These are phyloP conservation scores for Pseudomyrmex cubaensis DNA, from an alignment of 1,140 invertebrate genomes.

Conservation along the genomic window DNA sequence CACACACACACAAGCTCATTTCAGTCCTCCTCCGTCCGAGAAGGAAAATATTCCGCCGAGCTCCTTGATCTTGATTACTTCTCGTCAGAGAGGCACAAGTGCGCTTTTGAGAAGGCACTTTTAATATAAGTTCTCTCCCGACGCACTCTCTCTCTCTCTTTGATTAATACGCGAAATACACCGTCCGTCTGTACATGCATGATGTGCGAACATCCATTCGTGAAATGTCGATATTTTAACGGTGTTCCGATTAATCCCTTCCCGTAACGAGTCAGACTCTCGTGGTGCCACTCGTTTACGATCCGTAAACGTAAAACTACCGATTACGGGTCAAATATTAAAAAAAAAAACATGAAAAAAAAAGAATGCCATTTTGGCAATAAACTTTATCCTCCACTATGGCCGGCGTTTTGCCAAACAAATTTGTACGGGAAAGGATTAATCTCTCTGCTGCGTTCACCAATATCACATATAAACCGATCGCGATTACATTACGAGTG, in stretches of 20 bases:
- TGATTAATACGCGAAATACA: slow-evolving; percentile 20
- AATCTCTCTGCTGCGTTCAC: background rate
- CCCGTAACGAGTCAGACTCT: too few relatives aligned
- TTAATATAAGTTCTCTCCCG: slow-evolving; percentile 33
- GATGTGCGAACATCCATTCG: background rate
- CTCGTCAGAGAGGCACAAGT: slow-evolving; percentile 35
- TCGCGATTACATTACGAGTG: background rate
- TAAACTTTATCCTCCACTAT: too few relatives aligned
- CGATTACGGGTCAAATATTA: too few relatives aligned
- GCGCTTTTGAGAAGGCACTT: slow-evolving; percentile 49
- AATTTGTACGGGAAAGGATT: too few relatives aligned
- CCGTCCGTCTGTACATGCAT: background rate
- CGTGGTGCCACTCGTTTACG: too few relatives aligned
- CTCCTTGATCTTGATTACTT: slow-evolving; percentile 33
- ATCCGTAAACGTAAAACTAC: too few relatives aligned
- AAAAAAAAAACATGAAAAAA: too few relatives aligned
- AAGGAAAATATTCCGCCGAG: slow-evolving; percentile 9
- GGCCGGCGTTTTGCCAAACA: too few relatives aligned
- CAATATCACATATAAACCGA: background rate
- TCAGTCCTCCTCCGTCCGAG: background rate
- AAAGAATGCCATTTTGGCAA: too few relatives aligned
- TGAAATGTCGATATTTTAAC: slow-evolving; percentile 29
- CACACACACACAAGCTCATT: slow-evolving; percentile 6
- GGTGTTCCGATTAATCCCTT: slow-evolving; percentile 1
- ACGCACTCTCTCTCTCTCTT: background rate